A percentile compares a stretch with the other conserved stretches of the same genome.
These are phyloP conservation scores for Nyctibius bracteatus DNA, from an alignment of 2,113 vertebrate species.

Conservation along the genomic window DNA sequence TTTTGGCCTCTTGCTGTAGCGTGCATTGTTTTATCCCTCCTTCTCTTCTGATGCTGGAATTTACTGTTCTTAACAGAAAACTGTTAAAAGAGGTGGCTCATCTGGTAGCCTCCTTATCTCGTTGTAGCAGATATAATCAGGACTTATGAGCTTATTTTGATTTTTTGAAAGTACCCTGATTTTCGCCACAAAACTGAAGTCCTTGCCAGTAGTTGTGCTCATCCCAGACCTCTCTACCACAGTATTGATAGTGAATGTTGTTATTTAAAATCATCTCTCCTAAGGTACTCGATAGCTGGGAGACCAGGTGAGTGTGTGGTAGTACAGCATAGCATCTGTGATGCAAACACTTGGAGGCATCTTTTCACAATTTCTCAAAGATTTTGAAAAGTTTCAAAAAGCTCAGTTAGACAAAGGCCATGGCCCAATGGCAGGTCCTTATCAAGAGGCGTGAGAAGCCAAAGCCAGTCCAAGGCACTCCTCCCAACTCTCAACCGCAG, in stretches of 20 bases:
- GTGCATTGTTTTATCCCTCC: neutral
- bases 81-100: neutral
- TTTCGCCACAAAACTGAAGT: neutral
- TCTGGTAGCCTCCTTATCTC: neutral
- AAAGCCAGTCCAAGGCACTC: neutral
- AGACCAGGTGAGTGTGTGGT: neutral
- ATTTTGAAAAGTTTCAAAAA: neutral
- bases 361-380: neutral
- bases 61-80: neutral
- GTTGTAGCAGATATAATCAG: neutral
- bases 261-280: neutral
- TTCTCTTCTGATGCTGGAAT: neutral
- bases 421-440: neutral
- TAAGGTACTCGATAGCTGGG: neutral
- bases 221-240: neutral
- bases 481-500: neutral
- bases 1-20: neutral
- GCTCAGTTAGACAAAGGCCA: neutral
- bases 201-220: neutral
- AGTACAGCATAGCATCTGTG: accelerated
- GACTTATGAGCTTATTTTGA: neutral
- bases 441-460: neutral
- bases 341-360: neutral
- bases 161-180: neutral
- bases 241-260: accelerated